Conservation (phyloP, 2,888 invertebrate genomes). For the Alcis repandata region DNA sequence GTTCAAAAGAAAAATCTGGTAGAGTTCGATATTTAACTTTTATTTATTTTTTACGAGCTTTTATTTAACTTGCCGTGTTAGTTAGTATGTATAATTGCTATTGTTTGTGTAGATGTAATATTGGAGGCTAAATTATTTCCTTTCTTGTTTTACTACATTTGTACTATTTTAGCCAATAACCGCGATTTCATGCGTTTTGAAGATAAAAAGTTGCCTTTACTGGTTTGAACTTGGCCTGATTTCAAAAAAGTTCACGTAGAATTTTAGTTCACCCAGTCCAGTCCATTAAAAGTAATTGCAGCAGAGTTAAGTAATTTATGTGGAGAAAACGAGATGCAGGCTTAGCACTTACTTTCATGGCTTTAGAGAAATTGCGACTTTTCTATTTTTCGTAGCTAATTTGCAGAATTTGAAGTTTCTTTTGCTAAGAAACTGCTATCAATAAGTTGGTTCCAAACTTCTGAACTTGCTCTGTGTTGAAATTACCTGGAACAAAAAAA, state of each 20-base stretch:
- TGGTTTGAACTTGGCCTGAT: not conserved
- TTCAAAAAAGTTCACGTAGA: conserved; percentile 9
- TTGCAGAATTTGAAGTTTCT: not conserved
- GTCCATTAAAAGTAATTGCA: conserved; percentile 32
- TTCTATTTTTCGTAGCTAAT: conserved; percentile 6
- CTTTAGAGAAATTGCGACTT: conserved; percentile 25
- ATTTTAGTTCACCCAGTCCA: conserved; percentile 15
- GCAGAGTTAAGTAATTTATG: conserved; percentile 31
- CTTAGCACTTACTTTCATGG: conserved; percentile 28
- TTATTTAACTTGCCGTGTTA: too few relatives aligned
- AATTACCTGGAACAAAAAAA: conserved; percentile 26
- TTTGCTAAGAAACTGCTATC: not conserved
- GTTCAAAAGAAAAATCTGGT: too few relatives aligned
- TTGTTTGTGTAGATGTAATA: too few relatives aligned
- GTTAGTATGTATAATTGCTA: too few relatives aligned
- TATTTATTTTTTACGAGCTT: too few relatives aligned
- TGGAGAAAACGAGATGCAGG: conserved; percentile 31
- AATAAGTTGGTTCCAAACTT: too few relatives aligned
- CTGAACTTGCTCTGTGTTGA: not conserved
- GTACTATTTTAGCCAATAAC: too few relatives aligned
- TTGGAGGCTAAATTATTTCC: too few relatives aligned
- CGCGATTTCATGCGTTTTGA: not conserved
- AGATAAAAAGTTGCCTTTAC: not conserved
- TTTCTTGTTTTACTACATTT: too few relatives aligned
- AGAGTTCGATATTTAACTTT: too few relatives aligned